Evolutionary conservation across 2,797 vertebrate species (phyloP).

Genomic region (Clangula hyemalis): DNA sequence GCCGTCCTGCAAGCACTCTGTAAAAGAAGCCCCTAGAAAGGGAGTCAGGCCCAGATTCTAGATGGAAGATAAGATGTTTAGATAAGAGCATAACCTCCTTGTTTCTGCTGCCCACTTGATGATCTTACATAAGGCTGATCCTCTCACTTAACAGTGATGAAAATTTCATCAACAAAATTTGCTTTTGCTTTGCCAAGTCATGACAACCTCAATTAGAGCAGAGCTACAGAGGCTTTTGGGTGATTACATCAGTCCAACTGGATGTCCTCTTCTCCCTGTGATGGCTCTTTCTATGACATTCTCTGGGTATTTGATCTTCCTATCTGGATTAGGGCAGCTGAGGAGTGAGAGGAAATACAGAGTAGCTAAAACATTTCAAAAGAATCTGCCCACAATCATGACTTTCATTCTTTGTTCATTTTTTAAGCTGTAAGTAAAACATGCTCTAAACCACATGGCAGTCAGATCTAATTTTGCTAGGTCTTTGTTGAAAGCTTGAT

Average conservation of each 20-base stretch:
- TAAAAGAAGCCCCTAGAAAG: slow-evolving; percentile 18
- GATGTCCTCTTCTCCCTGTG: slow-evolving; percentile 45
- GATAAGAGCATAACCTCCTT: neutral
- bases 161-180: slow-evolving; percentile 65
- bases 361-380: slow-evolving; percentile 15
- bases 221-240: slow-evolving; percentile 19
- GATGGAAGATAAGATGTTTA: neutral
- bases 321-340: neutral
- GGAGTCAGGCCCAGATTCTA: neutral
- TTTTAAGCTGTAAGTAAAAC: slow-evolving; percentile 41
- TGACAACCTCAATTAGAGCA: slow-evolving; percentile 52
- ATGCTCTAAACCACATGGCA: slow-evolving; percentile 41
- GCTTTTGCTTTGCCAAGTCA: slow-evolving; percentile 63
- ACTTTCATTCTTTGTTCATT: slow-evolving; percentile 57
- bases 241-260: slow-evolving; percentile 52
- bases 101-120: neutral
- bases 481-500: slow-evolving; percentile 25
- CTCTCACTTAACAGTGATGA: slow-evolving; percentile 51
- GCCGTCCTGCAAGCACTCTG: neutral
- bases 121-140: slow-evolving; percentile 21
- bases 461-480: slow-evolving; percentile 5
- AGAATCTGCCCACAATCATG: slow-evolving; percentile 49
- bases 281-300: slow-evolving; percentile 39
- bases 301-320: slow-evolving; percentile 44
- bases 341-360: slow-evolving; percentile 12